Evolutionary conservation across 2,113 vertebrate species (phyloP).

Genomic region (Embiotoca jacksoni): DNA sequence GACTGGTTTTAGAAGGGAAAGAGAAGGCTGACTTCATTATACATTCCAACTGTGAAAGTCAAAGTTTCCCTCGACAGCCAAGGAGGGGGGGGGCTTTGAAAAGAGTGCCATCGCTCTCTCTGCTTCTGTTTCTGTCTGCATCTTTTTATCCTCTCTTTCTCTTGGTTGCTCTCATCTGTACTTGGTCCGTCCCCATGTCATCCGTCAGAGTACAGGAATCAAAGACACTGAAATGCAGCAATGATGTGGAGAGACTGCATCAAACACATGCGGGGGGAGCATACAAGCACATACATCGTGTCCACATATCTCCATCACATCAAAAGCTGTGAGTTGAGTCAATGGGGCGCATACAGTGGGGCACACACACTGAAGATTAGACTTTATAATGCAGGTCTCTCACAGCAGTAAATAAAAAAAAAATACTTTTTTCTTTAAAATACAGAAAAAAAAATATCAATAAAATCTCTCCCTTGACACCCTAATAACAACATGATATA

Average conservation of each 20-base stretch:
- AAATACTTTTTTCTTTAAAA: neutral
- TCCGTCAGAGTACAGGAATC: slow-evolving; percentile 15
- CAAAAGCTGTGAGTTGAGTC: too few species aligned
- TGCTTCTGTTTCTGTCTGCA: neutral
- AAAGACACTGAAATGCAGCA: slow-evolving; percentile 19
- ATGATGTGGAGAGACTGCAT: neutral
- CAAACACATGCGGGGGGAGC: neutral
- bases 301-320: neutral
- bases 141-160: slow-evolving; percentile 8
- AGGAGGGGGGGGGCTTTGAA: slow-evolving; percentile 18
- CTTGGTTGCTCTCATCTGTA: slow-evolving; percentile 16
- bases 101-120: slow-evolving; percentile 10
- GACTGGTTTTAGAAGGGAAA: slow-evolving; percentile 21
- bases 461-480: slow-evolving; percentile 5
- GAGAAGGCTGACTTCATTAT: slow-evolving; percentile 43
- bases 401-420: slow-evolving; percentile 12
- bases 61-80: slow-evolving; percentile 37
- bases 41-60: slow-evolving; percentile 38
- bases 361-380: neutral
- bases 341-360: neutral
- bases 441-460: slow-evolving; percentile 27
- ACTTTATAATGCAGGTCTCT: slow-evolving; percentile 13
- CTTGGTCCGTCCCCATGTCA: neutral
- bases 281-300: neutral
- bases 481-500: neutral